Evolutionary conservation across 2,888 invertebrate species (phyloP), one percentile per base, ranked within the genome.

Genomic region (Dorcus hopei): DNA sequence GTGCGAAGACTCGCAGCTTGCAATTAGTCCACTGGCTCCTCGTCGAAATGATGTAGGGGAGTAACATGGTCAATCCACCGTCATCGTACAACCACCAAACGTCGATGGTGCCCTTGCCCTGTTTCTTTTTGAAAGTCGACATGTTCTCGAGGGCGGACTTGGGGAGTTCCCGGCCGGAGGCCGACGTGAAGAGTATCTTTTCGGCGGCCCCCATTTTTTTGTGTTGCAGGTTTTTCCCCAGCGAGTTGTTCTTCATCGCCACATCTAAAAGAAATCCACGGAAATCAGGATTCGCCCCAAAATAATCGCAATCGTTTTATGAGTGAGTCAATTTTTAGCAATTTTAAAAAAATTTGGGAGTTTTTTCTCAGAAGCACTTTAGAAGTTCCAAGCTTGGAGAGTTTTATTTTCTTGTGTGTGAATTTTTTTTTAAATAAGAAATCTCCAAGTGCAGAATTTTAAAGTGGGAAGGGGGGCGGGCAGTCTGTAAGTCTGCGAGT

Each of bases 121-220:
- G 86, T 73, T 92, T 93, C 62, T 83, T 84, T 63, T 89, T 87
- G 77, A 94, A 93, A 63, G 90, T 80, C 9, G 88, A 86, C 78
- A 91, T 84, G 52, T 85, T 87, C 56, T 87, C 83, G 5, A 91
- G 79, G 52, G 89, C 82, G 45, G 86, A 85, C 65, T 84, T 83
- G 0, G 87, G 85, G 38, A 88, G 54, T 61, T 69, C 57, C 39
- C 63, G 59, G 1, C 69, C 71, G 3, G 67, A 62, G 8, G 65
- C 61, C 3, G 68, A 67, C 2, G 67, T 68, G 49, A 63, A 70
- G 9, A 72, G 64, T 9, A 72, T 70, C 54, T 70, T 69, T 47
- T 70, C 71, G 0, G 65, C 61, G 7, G 68, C 59, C 2, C 62
- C 64, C 33, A 64, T 60, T 47, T 71, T 71, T 43, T 69, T 71